phyloP scores from a whole-genome alignment of 1,140 invertebrate species.

The Lepidostoma basale region DNA sequence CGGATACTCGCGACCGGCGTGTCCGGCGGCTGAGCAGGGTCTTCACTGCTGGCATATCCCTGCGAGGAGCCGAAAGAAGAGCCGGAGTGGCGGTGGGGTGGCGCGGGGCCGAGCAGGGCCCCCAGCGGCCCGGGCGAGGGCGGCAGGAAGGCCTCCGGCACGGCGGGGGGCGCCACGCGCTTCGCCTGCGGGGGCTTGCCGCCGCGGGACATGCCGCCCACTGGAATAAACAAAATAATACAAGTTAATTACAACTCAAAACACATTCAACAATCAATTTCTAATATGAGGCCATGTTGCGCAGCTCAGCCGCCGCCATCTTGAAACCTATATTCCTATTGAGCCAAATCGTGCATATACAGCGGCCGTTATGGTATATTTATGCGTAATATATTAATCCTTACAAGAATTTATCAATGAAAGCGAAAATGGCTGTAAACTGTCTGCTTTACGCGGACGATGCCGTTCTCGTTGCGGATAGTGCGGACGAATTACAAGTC shows the following conservation, averaged over 20 bases:
- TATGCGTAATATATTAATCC: too few species aligned
- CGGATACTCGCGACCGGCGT: constrained; percentile 56
- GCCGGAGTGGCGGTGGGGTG: constrained; percentile 73
- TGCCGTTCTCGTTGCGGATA: too few species aligned
- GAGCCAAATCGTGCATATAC: too few species aligned
- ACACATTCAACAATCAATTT: background rate
- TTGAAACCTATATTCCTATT: too few species aligned
- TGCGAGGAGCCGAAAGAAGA: constrained; percentile 73
- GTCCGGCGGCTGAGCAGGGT: constrained; percentile 60
- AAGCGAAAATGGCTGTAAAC: too few species aligned
- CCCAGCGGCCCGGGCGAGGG: constrained; percentile 49
- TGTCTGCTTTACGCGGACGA: too few species aligned
- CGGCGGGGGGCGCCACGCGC: constrained; percentile 81
- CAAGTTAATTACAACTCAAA: background rate
- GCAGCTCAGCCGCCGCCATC: too few species aligned
- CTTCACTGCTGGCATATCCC: constrained; percentile 77
- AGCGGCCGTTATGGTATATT: too few species aligned
- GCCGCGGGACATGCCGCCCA: constrained; percentile 79
- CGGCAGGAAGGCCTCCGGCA: constrained; percentile 68
- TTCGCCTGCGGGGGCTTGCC: constrained; percentile 78
- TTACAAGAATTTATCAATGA: too few species aligned
- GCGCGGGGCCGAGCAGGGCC: constrained; percentile 46
- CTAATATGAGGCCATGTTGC: background rate
- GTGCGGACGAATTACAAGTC: too few species aligned
- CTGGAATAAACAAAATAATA: constrained; percentile 57